Evolutionary conservation across 2,888 invertebrate species (phyloP).

Genomic region (Strigamia crassipes): DNA sequence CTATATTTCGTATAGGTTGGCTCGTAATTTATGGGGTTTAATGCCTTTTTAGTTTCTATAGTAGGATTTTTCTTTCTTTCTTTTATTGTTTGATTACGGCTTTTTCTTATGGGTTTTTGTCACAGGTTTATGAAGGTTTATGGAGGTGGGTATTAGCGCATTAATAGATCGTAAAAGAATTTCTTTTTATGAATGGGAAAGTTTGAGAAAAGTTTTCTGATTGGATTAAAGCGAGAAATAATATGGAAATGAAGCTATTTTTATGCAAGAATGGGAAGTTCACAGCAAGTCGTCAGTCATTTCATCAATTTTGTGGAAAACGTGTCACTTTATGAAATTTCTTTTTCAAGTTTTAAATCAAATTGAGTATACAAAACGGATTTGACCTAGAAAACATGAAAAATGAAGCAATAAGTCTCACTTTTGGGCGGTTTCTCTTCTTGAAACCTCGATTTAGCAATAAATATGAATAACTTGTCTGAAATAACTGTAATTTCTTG

Average conservation of each 20-base stretch:
- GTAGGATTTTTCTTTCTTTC: background rate
- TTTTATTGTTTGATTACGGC: background rate
- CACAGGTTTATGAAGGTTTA: too few relatives aligned
- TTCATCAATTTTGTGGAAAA: constrained; percentile 11
- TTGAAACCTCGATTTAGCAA: background rate
- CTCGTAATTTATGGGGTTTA: background rate
- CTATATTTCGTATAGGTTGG: background rate
- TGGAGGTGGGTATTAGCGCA: background rate
- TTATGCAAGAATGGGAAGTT: background rate
- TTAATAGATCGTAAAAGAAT: background rate
- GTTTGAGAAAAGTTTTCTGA: background rate
- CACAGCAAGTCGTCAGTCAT: background rate
- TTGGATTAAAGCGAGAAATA: background rate
- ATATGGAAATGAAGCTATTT: background rate
- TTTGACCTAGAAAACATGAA: background rate
- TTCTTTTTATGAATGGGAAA: background rate
- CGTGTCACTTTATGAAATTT: background rate
- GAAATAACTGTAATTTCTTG: background rate
- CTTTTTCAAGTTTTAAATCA: background rate
- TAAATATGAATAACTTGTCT: background rate
- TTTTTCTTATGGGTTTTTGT: background rate
- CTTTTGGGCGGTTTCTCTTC: background rate
- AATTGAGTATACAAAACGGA: background rate
- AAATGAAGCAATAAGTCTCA: background rate
- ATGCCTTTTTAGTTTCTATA: background rate